phyloP scores from a whole-genome alignment of 2,797 vertebrate genomes.

The Loris lydekkerianus region DNA sequence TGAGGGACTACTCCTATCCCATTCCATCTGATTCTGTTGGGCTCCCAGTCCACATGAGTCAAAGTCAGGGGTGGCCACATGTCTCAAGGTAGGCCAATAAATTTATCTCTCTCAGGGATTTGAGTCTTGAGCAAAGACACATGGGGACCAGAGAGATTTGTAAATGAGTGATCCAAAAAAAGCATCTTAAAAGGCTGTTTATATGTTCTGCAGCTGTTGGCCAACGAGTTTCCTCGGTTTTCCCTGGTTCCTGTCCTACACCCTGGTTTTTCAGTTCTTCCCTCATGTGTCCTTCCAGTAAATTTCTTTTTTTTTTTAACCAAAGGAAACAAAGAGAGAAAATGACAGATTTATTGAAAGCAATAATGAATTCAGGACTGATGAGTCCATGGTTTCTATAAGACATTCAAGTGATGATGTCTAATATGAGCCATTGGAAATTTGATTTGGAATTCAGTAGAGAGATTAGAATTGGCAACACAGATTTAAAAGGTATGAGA shows the following conservation, averaged over 20 bases:
- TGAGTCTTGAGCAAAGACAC: constrained; percentile 9
- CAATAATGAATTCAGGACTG: not conserved
- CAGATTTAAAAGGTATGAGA: not conserved
- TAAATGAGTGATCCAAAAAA: not conserved
- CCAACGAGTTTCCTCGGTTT: not conserved
- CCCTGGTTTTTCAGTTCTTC: not conserved
- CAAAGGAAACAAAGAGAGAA: not conserved
- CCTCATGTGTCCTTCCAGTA: not conserved
- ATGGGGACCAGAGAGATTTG: not conserved
- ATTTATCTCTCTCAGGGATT: not conserved
- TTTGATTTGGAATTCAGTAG: not conserved
- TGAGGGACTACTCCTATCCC: too few species aligned
- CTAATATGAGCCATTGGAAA: not conserved
- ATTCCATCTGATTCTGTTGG: not conserved
- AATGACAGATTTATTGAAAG: not conserved
- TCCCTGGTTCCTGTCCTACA: not conserved
- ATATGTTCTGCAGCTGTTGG: not conserved
- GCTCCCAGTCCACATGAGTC: not conserved
- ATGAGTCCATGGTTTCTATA: not conserved
- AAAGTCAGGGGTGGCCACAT: not conserved
- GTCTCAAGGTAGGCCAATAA: not conserved
- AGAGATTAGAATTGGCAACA: not conserved
- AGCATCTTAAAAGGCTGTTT: not conserved
- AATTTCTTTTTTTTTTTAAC: not conserved
- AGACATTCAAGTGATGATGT: not conserved